Conservation (phyloP, 2,113 vertebrate genomes). For the Guaruba guarouba region DNA sequence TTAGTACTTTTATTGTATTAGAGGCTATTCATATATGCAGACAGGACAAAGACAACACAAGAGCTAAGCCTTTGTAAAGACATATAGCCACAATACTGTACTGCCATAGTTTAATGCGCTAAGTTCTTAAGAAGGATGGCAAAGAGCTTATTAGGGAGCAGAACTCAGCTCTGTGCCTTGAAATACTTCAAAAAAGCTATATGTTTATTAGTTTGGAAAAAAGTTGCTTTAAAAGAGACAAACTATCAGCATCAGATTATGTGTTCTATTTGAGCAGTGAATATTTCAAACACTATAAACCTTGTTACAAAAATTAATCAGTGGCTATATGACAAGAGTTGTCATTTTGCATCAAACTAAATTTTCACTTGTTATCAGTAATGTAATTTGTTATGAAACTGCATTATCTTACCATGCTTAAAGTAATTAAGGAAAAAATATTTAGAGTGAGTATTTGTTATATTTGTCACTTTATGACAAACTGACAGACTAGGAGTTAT, state of each 20-base stretch:
- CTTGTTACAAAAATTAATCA: conserved; percentile 35
- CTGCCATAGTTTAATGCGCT: neutral
- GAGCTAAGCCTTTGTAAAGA: neutral
- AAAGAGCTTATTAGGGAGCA: neutral
- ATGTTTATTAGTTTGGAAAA: neutral
- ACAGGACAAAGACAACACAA: neutral
- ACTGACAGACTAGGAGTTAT: neutral
- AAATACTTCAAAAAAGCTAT: neutral
- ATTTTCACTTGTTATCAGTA: conserved; percentile 4
- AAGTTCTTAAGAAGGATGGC: neutral
- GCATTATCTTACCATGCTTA: neutral
- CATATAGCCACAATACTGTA: neutral
- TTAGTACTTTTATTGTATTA: neutral
- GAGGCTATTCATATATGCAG: neutral
- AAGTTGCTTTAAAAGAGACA: neutral
- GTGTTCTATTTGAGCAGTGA: neutral
- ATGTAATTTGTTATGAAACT: conserved; percentile 8
- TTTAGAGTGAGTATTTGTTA: conserved; percentile 10
- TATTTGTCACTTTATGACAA: conserved; percentile 28
- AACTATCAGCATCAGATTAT: neutral
- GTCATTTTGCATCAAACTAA: conserved; percentile 32
- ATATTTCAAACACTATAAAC: conserved; percentile 1
- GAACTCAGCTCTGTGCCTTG: neutral
- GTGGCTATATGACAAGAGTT: conserved; percentile 1
- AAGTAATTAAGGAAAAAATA: conserved; percentile 33